Conservation (phyloP, 2,797 vertebrate genomes). For the Diglossa cyanea region DNA sequence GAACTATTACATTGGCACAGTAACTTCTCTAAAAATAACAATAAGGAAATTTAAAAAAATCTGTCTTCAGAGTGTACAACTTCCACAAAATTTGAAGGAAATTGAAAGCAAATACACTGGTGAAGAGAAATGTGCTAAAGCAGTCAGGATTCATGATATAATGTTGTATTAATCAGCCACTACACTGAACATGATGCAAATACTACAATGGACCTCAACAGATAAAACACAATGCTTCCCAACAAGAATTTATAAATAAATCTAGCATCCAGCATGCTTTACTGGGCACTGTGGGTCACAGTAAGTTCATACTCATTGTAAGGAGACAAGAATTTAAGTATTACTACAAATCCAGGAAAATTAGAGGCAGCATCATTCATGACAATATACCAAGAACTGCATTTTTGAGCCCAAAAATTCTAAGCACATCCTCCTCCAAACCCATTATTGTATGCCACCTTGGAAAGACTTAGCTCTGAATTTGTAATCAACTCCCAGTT, state of each 20-base stretch:
- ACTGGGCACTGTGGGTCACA: neutral
- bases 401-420: neutral
- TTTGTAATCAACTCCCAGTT: neutral
- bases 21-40: neutral
- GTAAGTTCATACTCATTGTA: neutral
- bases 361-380: neutral
- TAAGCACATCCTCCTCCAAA: neutral
- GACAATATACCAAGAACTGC: neutral
- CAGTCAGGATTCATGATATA: neutral
- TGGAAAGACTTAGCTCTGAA: neutral
- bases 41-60: neutral
- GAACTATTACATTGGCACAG: neutral
- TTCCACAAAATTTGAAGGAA: neutral
- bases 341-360: neutral
- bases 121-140: neutral
- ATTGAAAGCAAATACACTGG: neutral
- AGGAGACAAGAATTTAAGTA: neutral
- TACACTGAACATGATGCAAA: neutral
- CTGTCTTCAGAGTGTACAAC: neutral
- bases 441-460: neutral
- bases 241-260: neutral
- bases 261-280: neutral
- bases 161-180: neutral
- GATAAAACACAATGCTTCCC: neutral
- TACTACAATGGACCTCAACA: neutral